Evolutionary conservation across 2,888 invertebrate genomes (phyloP), one percentile per base, ranked within the genome.

Genomic region (Tetrapedia diversipes): DNA sequence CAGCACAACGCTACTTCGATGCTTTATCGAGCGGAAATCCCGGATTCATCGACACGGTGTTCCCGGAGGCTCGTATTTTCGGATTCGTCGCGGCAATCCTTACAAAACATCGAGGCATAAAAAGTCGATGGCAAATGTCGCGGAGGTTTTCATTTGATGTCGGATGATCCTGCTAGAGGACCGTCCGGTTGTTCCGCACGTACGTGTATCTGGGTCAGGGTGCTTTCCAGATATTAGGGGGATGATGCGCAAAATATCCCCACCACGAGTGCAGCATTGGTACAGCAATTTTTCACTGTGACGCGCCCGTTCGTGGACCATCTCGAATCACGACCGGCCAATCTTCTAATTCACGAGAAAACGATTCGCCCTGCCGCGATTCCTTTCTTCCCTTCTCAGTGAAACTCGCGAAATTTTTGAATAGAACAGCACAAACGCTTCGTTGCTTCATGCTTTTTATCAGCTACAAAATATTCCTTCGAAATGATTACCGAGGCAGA

Each of bases 211-310:
- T 90, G 83, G 89, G 89, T 90, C 89, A 90, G 88, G 89, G 88
- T 90, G 88, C 86, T 87, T 86, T 87, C 83, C 86, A 84, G 90
- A 90, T 89, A 89, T 90, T 89, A 89, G 89, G 88, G 88, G 89
- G 88, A 89, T 90, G 90, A 90, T 90, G 90, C 90, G 90, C 90
- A 90, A 90, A 90, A 90, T 90, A 90, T 89, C 90, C 89, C 90
- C 89, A 87, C 90, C 82, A 86, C 81, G n/a, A 7, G 59, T 72
- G 41, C 77, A 61, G 70, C 81, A 79, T 75, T 77, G 81, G 56
- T 67, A 71, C 59, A 57, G 78, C 54, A 66, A 80, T 63, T 72
- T 81, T 81, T 81, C 81, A 68, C 67, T 29, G 53, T 60, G 73
- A 78, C 75, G 77, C 63, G 53, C 34, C 16, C 37, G 29, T 24